These are phyloP conservation scores for Helicolenus hilgendorfi DNA, from an alignment of 2,797 vertebrate genomes.

Conservation along the genomic window DNA sequence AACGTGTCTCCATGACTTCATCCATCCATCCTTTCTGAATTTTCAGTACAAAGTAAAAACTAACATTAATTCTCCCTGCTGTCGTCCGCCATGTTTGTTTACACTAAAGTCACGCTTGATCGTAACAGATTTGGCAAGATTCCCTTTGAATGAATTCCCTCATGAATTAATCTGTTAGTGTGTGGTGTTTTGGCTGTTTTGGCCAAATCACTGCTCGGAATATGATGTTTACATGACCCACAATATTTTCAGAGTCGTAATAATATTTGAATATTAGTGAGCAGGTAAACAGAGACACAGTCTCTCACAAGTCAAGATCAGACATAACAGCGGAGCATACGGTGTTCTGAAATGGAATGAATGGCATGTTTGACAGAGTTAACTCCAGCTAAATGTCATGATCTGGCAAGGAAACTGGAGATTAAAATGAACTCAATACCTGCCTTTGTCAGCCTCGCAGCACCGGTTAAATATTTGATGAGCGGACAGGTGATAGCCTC, in stretches of 20 bases:
- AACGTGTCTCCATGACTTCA: too few species aligned
- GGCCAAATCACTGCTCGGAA: too few species aligned
- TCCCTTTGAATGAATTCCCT: too few species aligned
- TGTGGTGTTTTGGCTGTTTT: too few species aligned
- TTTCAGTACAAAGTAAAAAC: too few species aligned
- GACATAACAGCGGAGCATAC: neutral
- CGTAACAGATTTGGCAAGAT: rapidly evolving
- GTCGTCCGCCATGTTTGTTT: too few species aligned
- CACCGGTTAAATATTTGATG: constrained; percentile 83
- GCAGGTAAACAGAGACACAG: neutral
- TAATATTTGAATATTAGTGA: neutral
- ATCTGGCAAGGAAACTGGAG: constrained; percentile 66
- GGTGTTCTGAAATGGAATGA: constrained; percentile 24
- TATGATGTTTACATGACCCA: too few species aligned
- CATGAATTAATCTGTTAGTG: too few species aligned
- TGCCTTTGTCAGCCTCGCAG: constrained; percentile 72
- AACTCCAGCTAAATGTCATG: constrained; percentile 14
- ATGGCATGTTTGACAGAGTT: constrained; percentile 38
- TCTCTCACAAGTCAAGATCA: neutral
- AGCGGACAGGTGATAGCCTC: constrained; percentile 79
- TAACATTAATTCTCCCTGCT: too few species aligned
- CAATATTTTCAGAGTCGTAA: too few species aligned
- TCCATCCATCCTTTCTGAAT: too few species aligned
- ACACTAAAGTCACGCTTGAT: too few species aligned
- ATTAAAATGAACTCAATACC: constrained; percentile 78